Conservation (phyloP, 2,113 vertebrate species). For the Sceloporus tristichus region DNA sequence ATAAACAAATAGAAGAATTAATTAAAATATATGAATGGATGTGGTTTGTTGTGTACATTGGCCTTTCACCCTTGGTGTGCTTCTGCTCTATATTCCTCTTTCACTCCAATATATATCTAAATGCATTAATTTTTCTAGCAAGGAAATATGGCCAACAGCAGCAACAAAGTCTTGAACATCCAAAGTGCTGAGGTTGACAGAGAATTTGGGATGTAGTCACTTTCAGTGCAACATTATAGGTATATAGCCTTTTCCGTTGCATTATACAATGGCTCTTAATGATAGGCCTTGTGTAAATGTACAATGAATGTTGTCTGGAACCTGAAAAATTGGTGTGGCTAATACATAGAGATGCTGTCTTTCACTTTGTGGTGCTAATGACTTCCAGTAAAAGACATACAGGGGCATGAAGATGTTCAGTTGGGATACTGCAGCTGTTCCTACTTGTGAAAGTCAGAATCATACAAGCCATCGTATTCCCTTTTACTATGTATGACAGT, state of each 20-base stretch:
- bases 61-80: too few relatives aligned
- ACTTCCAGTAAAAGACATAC: neutral
- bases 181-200: conserved; percentile 40
- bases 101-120: neutral
- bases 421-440: neutral
- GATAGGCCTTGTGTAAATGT: neutral
- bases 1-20: too few relatives aligned
- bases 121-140: conserved; percentile 77
- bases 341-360: neutral
- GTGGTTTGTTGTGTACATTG: too few relatives aligned
- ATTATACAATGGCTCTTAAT: neutral
- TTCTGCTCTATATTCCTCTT: too few relatives aligned
- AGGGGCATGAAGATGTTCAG: neutral
- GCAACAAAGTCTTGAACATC: conserved; percentile 60
- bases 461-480: too few relatives aligned
- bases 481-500: too few relatives aligned
- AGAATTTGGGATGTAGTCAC: conserved; percentile 23
- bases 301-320: neutral
- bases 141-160: conserved; percentile 92
- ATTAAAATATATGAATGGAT: too few relatives aligned
- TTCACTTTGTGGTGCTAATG: neutral
- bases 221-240: conserved; percentile 32
- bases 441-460: neutral
- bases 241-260: neutral
- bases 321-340: neutral